Evolutionary conservation across 2,113 vertebrate species (phyloP).

Genomic region (Aptenodytes forsteri): DNA sequence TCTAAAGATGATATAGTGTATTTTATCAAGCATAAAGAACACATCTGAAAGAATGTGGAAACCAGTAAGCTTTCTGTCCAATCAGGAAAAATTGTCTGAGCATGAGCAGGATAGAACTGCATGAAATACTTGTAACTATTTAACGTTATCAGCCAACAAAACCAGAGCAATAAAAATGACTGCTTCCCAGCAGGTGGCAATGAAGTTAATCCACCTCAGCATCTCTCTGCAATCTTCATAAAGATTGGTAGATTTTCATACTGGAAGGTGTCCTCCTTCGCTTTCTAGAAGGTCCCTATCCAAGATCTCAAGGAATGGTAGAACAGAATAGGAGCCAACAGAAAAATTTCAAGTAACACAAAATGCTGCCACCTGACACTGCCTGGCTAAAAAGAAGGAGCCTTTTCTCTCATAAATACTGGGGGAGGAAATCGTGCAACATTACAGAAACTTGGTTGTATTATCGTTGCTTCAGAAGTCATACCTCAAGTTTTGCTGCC

Average conservation of each 20-base stretch:
- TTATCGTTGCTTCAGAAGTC: background rate
- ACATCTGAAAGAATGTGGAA: background rate
- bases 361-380: background rate
- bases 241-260: background rate
- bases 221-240: background rate
- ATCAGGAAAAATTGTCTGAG: background rate
- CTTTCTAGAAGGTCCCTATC: background rate
- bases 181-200: slow-evolving; percentile 41
- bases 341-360: background rate
- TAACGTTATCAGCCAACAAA: background rate
- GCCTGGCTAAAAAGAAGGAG: background rate
- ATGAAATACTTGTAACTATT: background rate
- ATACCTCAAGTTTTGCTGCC: background rate
- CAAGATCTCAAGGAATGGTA: background rate
- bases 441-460: background rate
- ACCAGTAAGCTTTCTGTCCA: background rate
- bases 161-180: background rate
- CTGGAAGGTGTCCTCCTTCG: background rate
- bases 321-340: background rate
- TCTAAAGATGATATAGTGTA: background rate
- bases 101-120: background rate
- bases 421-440: background rate
- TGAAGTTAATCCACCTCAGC: background rate
- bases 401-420: background rate
- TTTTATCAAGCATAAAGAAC: background rate